Percentiles rank a stretch among this genome's conserved stretches.
Evolutionary conservation across 2,113 vertebrate species (phyloP).

Genomic region (Tiliqua scincoides): DNA sequence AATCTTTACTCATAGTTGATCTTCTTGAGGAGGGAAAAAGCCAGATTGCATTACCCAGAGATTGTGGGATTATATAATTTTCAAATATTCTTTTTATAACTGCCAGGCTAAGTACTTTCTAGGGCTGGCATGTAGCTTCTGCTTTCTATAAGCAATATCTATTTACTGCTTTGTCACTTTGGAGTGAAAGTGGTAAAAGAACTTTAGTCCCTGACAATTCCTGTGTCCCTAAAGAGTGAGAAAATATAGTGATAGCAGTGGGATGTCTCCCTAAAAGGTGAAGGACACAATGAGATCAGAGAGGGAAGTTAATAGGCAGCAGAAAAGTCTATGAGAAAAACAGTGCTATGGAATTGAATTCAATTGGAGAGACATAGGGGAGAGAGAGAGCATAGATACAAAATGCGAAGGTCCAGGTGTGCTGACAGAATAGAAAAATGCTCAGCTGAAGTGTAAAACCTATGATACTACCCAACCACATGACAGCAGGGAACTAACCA

Average conservation of each 20-base stretch:
- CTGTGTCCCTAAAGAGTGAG: background rate
- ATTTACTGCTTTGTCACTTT: background rate
- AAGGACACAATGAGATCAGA: background rate
- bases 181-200: background rate
- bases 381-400: background rate
- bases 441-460: background rate
- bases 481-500: background rate
- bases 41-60: background rate
- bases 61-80: background rate
- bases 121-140: background rate
- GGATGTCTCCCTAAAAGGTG: background rate
- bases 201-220: background rate
- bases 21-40: background rate
- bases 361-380: background rate
- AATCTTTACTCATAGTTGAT: background rate
- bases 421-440: background rate
- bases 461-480: background rate
- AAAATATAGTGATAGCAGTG: background rate
- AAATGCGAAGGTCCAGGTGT: background rate
- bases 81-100: background rate
- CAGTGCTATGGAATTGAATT: background rate
- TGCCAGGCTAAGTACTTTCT: background rate
- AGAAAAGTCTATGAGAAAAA: background rate
- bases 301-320: background rate
- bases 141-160: background rate